Base-by-base conservation (phyloP, 2,113 vertebrate species). In the Brachypteracias leptosomus region DNA sequence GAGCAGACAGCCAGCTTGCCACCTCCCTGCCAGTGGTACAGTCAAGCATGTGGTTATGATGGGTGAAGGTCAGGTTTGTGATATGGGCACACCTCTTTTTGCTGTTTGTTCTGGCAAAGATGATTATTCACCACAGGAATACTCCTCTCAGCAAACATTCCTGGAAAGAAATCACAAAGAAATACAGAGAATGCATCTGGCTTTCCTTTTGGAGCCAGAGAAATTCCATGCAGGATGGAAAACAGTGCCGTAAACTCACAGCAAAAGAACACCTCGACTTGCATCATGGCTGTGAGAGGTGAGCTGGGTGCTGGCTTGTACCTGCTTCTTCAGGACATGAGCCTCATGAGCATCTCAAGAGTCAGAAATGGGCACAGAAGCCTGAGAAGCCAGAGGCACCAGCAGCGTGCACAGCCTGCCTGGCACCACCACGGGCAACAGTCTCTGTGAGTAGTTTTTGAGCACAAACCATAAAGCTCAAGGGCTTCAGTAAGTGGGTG, bases 281-380 rank as follows among this genome's bases (percentile, higher is more conserved):
- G 3, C 2, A 0, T 33, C 3, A 1, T 3, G 33, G 59, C 40
- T 2, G 0, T 19, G 17, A 17, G 68, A 76, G 63, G 44, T 3
- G 22, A 29, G 47, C 22, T 1, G 3, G 55, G 44, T 29, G 62
- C 26, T 7, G 10, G 57, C 46, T 5, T 8, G 22, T 8, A 6
- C 10, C 70, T 54, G 28, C 8, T 35, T 9, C 74, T 65, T 36
- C 47, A 59, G 82, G 71, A 36, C 38, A 20, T 0, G 13, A 59
- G 7, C 10, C 40, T 17, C 63, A 31, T 0, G 1, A 75, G 44
- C 42, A 47, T 55, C 66, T 52, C 42, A 11, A n/a, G 70, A 55
- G 72, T 15, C 33, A 55, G 40, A 11, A 55, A 63, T 4, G 8
- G 44, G 16, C n/a, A 26, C 46, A 4, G 29, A 59, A 67, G 12